Evolutionary conservation across 1,140 invertebrate genomes (phyloP).

Genomic region (Sitophilus oryzae): DNA sequence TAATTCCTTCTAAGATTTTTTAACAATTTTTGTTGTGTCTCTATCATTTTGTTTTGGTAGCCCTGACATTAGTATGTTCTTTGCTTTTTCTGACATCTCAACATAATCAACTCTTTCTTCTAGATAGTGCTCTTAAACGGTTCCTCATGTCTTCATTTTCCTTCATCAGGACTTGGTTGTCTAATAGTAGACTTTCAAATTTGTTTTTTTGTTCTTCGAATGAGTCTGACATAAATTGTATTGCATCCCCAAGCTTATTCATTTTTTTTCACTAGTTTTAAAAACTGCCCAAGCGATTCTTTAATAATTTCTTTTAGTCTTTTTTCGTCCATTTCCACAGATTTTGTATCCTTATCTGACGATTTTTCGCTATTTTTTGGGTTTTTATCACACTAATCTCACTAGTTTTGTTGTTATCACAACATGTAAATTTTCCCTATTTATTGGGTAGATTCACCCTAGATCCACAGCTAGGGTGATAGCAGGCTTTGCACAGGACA

Average conservation of each 20-base stretch:
- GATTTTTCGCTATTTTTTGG: too few species aligned
- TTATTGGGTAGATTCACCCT: too few species aligned
- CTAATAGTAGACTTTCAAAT: not conserved
- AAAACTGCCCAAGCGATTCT: too few species aligned
- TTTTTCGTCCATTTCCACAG: too few species aligned
- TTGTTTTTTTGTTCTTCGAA: constrained; percentile 1
- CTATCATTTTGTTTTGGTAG: constrained; percentile 8
- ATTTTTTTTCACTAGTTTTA: too few species aligned
- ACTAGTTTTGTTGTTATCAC: too few species aligned
- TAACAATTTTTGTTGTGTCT: not conserved
- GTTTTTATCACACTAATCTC: too few species aligned
- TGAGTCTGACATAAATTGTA: constrained; percentile 12
- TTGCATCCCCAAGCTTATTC: not conserved
- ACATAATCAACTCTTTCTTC: constrained; percentile 1
- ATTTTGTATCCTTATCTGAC: too few species aligned
- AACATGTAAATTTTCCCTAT: too few species aligned
- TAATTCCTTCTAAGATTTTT: not conserved
- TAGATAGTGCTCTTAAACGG: not conserved
- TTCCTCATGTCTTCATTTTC: constrained; percentile 7
- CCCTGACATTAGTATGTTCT: constrained; percentile 4
- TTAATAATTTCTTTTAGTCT: too few species aligned
- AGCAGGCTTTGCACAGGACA: too few species aligned
- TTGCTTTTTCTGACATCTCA: constrained; percentile 2
- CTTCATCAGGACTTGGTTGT: constrained; percentile 1
- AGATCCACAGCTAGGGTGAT: too few species aligned